Evolutionary conservation across 2,797 vertebrate species (phyloP).

Genomic region (Tadarida brasiliensis): DNA sequence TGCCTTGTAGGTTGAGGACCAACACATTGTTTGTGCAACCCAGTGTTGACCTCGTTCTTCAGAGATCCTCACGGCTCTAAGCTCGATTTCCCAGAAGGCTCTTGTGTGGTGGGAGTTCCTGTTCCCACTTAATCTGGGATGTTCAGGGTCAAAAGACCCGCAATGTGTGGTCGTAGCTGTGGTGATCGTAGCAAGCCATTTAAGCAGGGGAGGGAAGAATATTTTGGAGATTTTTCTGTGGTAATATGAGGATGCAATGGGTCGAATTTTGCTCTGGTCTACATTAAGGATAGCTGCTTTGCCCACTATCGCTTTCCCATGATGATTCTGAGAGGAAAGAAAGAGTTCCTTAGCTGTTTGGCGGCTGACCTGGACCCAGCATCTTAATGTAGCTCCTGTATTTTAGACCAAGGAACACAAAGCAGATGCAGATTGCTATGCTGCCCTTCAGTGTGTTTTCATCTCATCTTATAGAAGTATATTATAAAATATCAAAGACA

Average conservation of each 20-base stretch:
- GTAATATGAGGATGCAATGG: background rate
- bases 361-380: background rate
- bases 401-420: background rate
- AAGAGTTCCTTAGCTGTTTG: background rate
- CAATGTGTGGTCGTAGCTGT: background rate
- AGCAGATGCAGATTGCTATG: background rate
- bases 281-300: background rate
- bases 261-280: background rate
- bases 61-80: background rate
- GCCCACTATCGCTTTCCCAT: background rate
- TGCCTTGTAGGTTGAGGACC: background rate
- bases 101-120: background rate
- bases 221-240: background rate
- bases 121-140: background rate
- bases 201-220: background rate
- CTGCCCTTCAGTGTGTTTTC: background rate
- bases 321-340: background rate
- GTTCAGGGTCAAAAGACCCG: background rate
- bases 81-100: background rate
- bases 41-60: background rate
- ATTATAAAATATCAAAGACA: background rate
- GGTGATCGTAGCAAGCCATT: background rate
- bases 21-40: background rate
- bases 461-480: background rate
- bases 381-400: background rate